Conservation (phyloP, 2,113 vertebrate genomes). For the Sinocyclocheilus anophthalmus region DNA sequence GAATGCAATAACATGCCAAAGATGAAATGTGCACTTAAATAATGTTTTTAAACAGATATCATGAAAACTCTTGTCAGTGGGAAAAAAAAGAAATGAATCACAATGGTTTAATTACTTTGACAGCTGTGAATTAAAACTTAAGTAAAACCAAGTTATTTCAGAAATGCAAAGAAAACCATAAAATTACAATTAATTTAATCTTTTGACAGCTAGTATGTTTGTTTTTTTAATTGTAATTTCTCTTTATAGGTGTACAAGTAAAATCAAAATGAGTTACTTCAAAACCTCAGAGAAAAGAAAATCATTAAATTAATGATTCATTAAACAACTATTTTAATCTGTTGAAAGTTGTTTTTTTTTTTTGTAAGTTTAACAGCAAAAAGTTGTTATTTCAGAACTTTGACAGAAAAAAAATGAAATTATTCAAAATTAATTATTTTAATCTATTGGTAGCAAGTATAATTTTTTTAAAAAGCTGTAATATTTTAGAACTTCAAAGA, state of each 20-base stretch:
- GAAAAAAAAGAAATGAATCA: not conserved
- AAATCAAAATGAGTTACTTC: not conserved
- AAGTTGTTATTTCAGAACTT: not conserved
- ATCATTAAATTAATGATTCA: not conserved
- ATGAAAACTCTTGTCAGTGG: not conserved
- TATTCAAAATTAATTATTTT: not conserved
- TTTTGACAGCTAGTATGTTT: not conserved
- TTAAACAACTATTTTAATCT: not conserved
- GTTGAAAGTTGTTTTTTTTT: not conserved
- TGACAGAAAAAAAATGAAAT: no score
- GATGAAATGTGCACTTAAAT: not conserved
- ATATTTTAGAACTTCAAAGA: not conserved
- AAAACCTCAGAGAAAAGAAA: not conserved
- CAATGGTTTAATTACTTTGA: not conserved
- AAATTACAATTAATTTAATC: not conserved
- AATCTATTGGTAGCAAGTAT: not conserved
- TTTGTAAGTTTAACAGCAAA: not conserved
- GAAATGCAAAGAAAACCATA: not conserved
- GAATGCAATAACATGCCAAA: not conserved
- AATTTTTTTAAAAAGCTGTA: not conserved
- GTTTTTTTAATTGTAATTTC: not conserved
- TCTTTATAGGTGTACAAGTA: not conserved
- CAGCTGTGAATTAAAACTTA: not conserved
- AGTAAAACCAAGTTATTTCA: no score
- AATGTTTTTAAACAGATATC: not conserved